Evolutionary conservation across 2,888 invertebrate species (phyloP).

Genomic region (Allolobophora icterica): DNA sequence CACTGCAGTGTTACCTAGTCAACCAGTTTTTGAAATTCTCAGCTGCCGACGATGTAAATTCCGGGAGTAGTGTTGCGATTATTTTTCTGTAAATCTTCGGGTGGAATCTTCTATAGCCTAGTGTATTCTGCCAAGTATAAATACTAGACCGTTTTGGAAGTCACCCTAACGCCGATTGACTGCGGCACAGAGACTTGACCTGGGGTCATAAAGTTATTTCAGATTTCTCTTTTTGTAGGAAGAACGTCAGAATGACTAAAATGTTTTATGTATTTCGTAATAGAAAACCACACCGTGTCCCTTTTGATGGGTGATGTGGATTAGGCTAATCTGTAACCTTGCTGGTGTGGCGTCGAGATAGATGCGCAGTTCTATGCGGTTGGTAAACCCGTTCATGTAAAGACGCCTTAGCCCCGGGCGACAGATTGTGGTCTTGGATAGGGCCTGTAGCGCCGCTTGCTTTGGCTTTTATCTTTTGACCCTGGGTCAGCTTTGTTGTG

Average conservation of each 20-base stretch:
- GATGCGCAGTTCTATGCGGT: neutral
- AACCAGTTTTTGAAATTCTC: neutral
- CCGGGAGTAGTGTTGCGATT: too few relatives aligned
- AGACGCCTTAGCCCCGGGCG: neutral
- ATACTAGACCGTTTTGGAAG: neutral
- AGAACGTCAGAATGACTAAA: neutral
- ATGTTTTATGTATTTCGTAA: neutral
- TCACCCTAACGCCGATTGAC: neutral
- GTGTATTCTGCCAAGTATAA: neutral
- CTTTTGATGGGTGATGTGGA: neutral
- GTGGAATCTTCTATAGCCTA: too few relatives aligned
- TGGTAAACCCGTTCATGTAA: neutral
- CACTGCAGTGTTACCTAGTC: neutral
- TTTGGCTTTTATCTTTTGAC: conserved; percentile 5
- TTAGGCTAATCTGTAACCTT: neutral
- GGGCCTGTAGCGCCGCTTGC: neutral
- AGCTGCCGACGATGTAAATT: neutral
- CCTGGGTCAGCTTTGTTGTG: neutral
- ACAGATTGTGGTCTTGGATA: neutral
- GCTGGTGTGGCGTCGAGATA: neutral
- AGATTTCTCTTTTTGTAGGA: neutral
- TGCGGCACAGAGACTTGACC: neutral
- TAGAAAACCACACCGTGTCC: neutral
- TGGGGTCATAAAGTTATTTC: neutral
- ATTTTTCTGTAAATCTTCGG: neutral